A percentile compares a stretch with the other conserved stretches of the same genome.
These are phyloP conservation scores for Siniperca knerii DNA, from an alignment of 2,113 vertebrate genomes.

Conservation along the genomic window DNA sequence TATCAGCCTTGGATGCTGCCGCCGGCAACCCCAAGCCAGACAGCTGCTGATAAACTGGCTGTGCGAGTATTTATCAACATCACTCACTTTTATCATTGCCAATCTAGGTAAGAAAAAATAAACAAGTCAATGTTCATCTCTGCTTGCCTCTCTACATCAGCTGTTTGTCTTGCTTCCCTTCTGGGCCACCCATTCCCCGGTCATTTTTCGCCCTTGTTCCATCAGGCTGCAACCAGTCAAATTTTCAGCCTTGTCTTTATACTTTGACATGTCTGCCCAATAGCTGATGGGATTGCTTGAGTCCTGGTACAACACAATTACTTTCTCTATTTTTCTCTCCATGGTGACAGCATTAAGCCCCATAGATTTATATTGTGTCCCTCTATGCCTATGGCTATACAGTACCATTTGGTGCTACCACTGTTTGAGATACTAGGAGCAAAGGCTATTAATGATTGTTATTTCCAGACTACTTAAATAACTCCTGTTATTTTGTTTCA, in stretches of 20 bases:
- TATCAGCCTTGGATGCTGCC: conserved; percentile 73
- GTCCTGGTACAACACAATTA: conserved; percentile 76
- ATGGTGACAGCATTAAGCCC: conserved; percentile 61
- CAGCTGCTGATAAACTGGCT: conserved; percentile 81
- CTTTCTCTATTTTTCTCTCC: conserved; percentile 69
- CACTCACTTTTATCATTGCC: conserved; percentile 80
- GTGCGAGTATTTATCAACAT: conserved; percentile 81
- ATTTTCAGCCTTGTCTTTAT: conserved; percentile 74
- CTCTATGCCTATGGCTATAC: conserved; percentile 1
- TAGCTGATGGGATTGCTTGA: conserved; percentile 77
- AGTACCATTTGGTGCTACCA: conserved; percentile 1
- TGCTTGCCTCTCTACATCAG: conserved; percentile 63
- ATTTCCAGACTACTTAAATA: conserved; percentile 14
- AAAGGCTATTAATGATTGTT: background rate
- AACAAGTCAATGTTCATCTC: conserved; percentile 73
- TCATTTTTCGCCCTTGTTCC: conserved; percentile 60
- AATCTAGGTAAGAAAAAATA: conserved; percentile 73
- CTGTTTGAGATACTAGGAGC: background rate
- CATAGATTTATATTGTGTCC: conserved; percentile 27
- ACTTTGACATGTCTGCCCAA: conserved; percentile 74
- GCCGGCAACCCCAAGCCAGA: conserved; percentile 73
- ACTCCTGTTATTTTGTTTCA: background rate
- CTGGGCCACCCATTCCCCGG: conserved; percentile 53
- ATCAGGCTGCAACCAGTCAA: conserved; percentile 63
- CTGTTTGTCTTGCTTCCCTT: conserved; percentile 64